phyloP scores from a whole-genome alignment of 2,888 invertebrate species.

The Agonopterix heracliana region DNA sequence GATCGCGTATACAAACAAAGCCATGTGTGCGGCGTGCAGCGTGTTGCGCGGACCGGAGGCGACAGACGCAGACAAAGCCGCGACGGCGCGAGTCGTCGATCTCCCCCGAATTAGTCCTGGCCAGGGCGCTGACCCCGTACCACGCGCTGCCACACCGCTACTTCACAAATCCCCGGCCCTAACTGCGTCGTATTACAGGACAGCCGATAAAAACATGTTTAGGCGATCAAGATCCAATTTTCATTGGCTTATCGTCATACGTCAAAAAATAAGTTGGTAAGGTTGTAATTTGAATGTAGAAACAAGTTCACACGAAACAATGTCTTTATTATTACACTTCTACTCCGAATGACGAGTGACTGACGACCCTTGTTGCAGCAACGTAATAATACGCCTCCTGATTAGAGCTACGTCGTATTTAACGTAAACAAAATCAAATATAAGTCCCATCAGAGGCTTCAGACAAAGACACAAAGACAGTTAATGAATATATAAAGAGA shows the following conservation, averaged over 20 bases:
- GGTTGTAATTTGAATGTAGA: too few relatives aligned
- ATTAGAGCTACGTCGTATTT: too few relatives aligned
- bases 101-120: constrained; percentile 76
- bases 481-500: constrained; percentile 21
- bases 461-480: constrained; percentile 34
- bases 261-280: too few relatives aligned
- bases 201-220: too few relatives aligned
- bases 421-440: too few relatives aligned
- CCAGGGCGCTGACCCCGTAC: constrained; percentile 64
- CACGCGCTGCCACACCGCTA: constrained; percentile 30
- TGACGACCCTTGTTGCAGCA: too few relatives aligned
- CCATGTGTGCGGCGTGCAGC: constrained; percentile 27
- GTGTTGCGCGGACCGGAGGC: constrained; percentile 28
- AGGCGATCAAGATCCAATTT: too few relatives aligned
- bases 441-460: constrained; percentile 12
- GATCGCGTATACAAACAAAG: constrained; percentile 42
- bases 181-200: neutral
- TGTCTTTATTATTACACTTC: too few relatives aligned
- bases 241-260: too few relatives aligned
- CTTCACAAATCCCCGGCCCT: constrained; percentile 7
- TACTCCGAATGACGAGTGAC: too few relatives aligned
- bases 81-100: constrained; percentile 61
- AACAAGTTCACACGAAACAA: too few relatives aligned
- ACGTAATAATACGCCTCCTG: too few relatives aligned
- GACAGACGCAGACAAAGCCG: constrained; percentile 64